phyloP scores from a whole-genome alignment of 92 coral and sea anemone genomes.

The Porites evermanni region DNA sequence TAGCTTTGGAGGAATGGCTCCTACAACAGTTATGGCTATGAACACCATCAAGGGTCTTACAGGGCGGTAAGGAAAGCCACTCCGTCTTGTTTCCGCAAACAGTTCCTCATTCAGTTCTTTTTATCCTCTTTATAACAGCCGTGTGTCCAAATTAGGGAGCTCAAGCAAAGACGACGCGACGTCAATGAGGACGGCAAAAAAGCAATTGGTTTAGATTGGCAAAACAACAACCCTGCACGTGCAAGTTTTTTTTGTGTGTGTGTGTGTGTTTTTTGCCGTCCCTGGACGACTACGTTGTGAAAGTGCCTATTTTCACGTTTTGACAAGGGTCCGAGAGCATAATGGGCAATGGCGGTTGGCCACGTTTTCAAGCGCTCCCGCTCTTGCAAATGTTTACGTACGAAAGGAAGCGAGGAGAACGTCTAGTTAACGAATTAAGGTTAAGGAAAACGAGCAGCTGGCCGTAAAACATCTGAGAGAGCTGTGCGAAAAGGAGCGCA shows the following conservation, averaged over 20 bases:
- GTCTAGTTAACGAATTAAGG: slow-evolving; percentile 7
- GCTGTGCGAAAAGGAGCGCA: background rate
- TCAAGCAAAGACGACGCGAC: too few species aligned
- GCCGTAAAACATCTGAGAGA: slow-evolving; percentile 14
- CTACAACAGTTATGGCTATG: slow-evolving; percentile 89
- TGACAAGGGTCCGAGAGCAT: background rate
- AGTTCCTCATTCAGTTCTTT: background rate
- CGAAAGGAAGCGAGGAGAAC: slow-evolving; percentile 24
- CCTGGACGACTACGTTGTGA: too few species aligned
- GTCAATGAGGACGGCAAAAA: too few species aligned
- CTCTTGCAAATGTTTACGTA: slow-evolving; percentile 26
- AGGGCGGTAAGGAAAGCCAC: slow-evolving; percentile 57
- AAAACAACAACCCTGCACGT: too few species aligned
- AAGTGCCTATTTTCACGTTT: too few species aligned
- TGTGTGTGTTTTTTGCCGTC: too few species aligned
- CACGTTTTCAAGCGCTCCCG: slow-evolving; percentile 28
- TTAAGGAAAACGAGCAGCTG: background rate
- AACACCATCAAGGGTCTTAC: slow-evolving; percentile 77
- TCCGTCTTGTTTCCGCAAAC: background rate
- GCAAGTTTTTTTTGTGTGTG: too few species aligned
- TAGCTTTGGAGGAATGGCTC: slow-evolving; percentile 94
- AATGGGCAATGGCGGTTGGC: background rate
- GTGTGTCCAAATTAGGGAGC: too few species aligned
- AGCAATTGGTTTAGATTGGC: too few species aligned
- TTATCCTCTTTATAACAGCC: too few species aligned